Evolutionary conservation across 2,888 invertebrate species (phyloP), one percentile per base, ranked within the genome.

Genomic region (Epiblema foenella): DNA sequence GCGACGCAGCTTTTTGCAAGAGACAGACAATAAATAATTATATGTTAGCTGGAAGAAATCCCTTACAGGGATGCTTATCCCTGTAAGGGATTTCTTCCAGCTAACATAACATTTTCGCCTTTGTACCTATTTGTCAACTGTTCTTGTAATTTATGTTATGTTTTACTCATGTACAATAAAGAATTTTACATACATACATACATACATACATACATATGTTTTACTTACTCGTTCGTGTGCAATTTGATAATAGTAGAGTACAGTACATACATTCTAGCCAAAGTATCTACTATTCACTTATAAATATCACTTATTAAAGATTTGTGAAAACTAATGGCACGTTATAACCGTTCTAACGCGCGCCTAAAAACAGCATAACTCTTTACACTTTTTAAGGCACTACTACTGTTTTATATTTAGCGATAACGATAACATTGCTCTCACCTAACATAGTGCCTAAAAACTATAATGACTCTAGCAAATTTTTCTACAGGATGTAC

Each of bases 231-330:
- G 39, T 18, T 9, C n/a, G 18, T 54, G 15, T 17, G 57, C 12
- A 37, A 57, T 57, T 37, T 33, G 37, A 37, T 57, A 33, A 46
- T 42, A 46, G 29, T 15, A 42, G 42, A 42, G 15, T 60, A 59
- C 37, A 52, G 56, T 66, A 33, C 8, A 20, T 9, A 46, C 12
- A 39, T 9, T 56, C 18, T 51, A 20, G 7, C 58, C 49, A 59
- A 59, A 68, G 60, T 42, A 54, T 9, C 56, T 8, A 46, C 33
- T 54, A 62, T 68, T 60, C 54, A 33, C 42, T 62, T n/a, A 51
- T 56, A 68, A 46, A 33, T 18, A 42, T 51, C 39, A 62, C 62
- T 33, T 54, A 68, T 33, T 54, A 68, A 54, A n/a, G 33, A 68
- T 62, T 62, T 62, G 54, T 56, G 37, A 49, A 68, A 59, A 18